Evolutionary conservation across 30 jellyfish, hydroid and myxozoan genomes (phyloP).

Genomic region (Cassiopea andromeda): DNA sequence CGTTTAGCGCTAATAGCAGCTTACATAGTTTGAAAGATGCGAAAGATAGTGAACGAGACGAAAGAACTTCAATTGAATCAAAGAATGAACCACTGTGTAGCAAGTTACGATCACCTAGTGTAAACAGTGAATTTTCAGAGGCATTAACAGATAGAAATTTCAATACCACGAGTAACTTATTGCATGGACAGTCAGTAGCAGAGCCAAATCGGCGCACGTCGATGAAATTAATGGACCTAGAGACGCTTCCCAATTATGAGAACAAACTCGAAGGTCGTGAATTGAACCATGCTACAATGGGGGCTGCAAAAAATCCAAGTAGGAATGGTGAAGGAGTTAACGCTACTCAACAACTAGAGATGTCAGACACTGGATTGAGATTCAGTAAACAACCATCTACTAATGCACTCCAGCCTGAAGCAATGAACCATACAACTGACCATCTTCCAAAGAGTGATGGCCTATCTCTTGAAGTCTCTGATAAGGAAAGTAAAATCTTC

Average conservation of each 20-base stretch:
- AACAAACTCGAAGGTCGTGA: background rate
- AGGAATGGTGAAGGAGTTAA: background rate
- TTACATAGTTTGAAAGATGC: background rate
- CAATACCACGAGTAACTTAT: background rate
- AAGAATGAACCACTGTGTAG: background rate
- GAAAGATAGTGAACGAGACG: background rate
- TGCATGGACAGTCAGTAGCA: background rate
- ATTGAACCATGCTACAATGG: background rate
- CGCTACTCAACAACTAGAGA: background rate
- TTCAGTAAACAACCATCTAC: background rate
- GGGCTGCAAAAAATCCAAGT: background rate
- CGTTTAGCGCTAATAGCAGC: background rate
- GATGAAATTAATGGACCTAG: constrained; percentile 57
- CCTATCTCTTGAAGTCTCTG: background rate
- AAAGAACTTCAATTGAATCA: background rate
- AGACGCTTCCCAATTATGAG: constrained; percentile 6
- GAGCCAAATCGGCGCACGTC: constrained; percentile 51
- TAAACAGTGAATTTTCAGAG: background rate
- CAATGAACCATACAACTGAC: background rate
- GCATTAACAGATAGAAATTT: background rate
- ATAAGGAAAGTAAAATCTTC: background rate
- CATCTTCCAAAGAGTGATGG: background rate
- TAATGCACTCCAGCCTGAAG: background rate
- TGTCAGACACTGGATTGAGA: background rate
- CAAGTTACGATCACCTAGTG: background rate